Conservation (phyloP, 2,888 invertebrate genomes). For the Aleiodes leptofemur region DNA sequence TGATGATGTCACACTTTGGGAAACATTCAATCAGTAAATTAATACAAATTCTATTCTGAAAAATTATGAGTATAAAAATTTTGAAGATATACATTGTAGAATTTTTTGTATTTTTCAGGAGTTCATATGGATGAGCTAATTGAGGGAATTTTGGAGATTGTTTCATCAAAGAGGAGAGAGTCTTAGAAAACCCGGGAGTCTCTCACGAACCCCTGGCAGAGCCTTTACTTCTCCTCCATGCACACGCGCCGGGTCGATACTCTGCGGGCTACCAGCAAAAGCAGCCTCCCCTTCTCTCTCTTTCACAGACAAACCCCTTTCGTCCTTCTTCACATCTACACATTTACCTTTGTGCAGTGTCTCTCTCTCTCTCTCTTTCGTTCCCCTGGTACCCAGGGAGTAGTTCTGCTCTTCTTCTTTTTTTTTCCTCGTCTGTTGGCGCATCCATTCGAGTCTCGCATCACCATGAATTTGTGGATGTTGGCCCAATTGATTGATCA, state of each 20-base stretch:
- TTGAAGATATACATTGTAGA: too few species aligned
- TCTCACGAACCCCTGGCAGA: slow-evolving; percentile 43
- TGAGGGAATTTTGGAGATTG: not conserved
- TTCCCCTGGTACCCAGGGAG: slow-evolving; percentile 40
- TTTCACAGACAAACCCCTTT: slow-evolving; percentile 36
- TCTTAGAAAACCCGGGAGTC: not conserved
- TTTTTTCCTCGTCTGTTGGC: slow-evolving; percentile 49
- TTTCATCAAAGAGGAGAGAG: not conserved
- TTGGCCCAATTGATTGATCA: slow-evolving; percentile 71
- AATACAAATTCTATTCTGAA: too few species aligned
- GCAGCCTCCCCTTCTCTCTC: slow-evolving; percentile 48
- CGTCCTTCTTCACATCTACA: slow-evolving; percentile 56
- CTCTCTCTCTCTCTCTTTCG: slow-evolving; percentile 36
- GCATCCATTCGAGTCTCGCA: slow-evolving; percentile 55
- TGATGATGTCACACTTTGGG: too few species aligned
- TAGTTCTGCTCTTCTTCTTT: not conserved
- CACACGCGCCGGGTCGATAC: slow-evolving; percentile 68
- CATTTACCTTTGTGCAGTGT: slow-evolving; percentile 61
- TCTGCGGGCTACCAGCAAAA: slow-evolving; percentile 69
- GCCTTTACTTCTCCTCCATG: slow-evolving; percentile 33
- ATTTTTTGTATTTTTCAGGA: too few species aligned
- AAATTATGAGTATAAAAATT: too few species aligned
- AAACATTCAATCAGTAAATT: too few species aligned
- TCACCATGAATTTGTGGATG: slow-evolving; percentile 58
- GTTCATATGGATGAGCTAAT: too few species aligned